These are phyloP conservation scores for Eretmochelys imbricata DNA, from an alignment of 2,113 vertebrate genomes.

Conservation along the genomic window DNA sequence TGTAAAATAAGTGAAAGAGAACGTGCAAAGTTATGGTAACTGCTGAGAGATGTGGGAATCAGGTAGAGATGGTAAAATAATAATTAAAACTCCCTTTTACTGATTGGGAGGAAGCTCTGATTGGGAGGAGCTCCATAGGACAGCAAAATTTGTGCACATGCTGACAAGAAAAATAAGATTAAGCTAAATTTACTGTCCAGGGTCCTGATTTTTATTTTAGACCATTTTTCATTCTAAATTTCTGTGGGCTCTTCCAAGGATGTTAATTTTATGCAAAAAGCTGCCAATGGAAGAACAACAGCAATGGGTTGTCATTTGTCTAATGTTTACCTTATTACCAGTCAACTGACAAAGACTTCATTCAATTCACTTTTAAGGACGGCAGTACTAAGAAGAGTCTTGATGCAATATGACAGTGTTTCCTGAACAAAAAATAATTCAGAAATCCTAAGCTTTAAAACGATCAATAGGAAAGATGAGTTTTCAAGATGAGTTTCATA, in stretches of 20 bases:
- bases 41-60: constrained; percentile 18
- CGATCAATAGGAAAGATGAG: neutral
- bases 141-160: neutral
- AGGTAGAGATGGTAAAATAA: neutral
- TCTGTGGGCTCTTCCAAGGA: neutral
- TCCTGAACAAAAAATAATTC: neutral
- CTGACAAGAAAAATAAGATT: neutral
- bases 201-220: neutral
- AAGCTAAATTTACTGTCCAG: neutral
- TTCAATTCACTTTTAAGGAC: neutral
- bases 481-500: neutral
- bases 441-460: neutral
- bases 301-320: neutral
- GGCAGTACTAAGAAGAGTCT: neutral
- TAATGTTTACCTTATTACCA: neutral
- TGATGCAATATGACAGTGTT: neutral
- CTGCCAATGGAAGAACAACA: neutral
- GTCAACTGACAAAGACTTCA: neutral
- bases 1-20: constrained; percentile 49
- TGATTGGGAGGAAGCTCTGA: neutral
- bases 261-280: neutral
- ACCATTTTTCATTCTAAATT: neutral
- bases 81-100: neutral
- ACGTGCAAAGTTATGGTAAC: neutral
- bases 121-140: neutral